These are phyloP conservation scores for Halichoerus grypus DNA, from an alignment of 2,113 vertebrate species.

Conservation along the genomic window DNA sequence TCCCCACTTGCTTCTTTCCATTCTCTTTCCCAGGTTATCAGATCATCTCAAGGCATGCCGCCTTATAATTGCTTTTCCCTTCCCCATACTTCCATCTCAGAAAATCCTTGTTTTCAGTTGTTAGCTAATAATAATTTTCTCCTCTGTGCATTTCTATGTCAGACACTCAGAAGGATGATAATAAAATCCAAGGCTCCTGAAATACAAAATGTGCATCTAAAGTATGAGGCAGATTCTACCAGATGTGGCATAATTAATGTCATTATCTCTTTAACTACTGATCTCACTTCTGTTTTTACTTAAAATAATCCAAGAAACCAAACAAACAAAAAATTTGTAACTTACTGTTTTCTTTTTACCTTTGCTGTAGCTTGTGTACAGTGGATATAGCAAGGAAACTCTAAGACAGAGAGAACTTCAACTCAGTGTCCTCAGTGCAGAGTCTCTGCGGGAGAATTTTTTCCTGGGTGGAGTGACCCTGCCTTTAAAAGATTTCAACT, in stretches of 20 bases:
- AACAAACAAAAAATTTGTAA: conserved; percentile 29
- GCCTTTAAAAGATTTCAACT: conserved; percentile 96
- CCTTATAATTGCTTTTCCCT: background rate
- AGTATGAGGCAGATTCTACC: background rate
- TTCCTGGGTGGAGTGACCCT: conserved; percentile 96
- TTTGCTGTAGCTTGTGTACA: conserved; percentile 95
- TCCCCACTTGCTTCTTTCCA: conserved; percentile 38
- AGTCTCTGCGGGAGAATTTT: conserved; percentile 97
- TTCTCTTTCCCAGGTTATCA: background rate
- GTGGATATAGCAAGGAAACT: conserved; percentile 95
- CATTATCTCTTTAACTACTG: background rate
- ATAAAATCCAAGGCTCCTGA: background rate
- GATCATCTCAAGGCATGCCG: conserved; percentile 21
- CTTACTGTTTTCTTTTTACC: conserved; percentile 45
- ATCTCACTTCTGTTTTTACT: conserved; percentile 4
- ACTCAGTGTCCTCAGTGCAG: conserved; percentile 97
- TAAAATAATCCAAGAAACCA: conserved; percentile 57
- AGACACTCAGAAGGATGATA: background rate
- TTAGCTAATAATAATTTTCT: conserved; percentile 4
- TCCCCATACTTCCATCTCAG: background rate
- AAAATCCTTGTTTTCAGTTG: conserved; percentile 23
- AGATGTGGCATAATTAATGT: background rate
- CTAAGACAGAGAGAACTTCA: conserved; percentile 96
- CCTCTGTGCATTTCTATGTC: background rate
- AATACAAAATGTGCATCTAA: conserved; percentile 8